phyloP scores from a whole-genome alignment of 2,797 vertebrate species.

The Gobionotothen gibberifrons region DNA sequence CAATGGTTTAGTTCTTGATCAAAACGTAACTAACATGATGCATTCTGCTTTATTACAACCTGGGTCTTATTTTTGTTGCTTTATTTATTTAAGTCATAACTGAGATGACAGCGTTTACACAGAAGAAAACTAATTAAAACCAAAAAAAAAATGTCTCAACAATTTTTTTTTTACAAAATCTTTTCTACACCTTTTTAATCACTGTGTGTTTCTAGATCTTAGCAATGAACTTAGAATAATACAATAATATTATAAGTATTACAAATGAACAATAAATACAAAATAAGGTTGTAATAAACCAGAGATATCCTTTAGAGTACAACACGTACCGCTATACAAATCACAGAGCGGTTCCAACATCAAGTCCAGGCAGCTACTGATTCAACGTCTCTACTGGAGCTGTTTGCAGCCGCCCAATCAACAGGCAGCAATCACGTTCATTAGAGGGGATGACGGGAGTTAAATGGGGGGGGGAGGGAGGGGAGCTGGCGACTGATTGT shows the following conservation, averaged over 20 bases:
- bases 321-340: neutral
- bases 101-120: too few species aligned
- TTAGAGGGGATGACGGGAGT: slow-evolving; percentile 51
- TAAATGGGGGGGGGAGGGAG: slow-evolving; percentile 28
- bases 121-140: too few species aligned
- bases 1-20: slow-evolving; percentile 3
- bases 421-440: slow-evolving; percentile 73
- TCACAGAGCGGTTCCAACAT: slow-evolving; percentile 29
- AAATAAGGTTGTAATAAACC: slow-evolving; percentile 17
- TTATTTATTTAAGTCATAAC: neutral
- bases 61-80: slow-evolving; percentile 5
- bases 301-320: slow-evolving; percentile 5
- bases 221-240: neutral
- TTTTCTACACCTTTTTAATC: neutral
- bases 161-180: too few species aligned
- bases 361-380: slow-evolving; percentile 72
- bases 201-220: neutral
- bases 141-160: too few species aligned
- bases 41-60: slow-evolving; percentile 2
- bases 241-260: neutral
- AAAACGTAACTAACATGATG: slow-evolving; percentile 15
- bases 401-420: slow-evolving; percentile 70
- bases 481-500: slow-evolving; percentile 70
- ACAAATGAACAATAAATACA: neutral
- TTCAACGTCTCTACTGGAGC: slow-evolving; percentile 56